Percentiles rank a stretch among this genome's conserved stretches.
Evolutionary conservation across 2,888 invertebrate genomes (phyloP).

Genomic region (Acrobeloides nanus): DNA sequence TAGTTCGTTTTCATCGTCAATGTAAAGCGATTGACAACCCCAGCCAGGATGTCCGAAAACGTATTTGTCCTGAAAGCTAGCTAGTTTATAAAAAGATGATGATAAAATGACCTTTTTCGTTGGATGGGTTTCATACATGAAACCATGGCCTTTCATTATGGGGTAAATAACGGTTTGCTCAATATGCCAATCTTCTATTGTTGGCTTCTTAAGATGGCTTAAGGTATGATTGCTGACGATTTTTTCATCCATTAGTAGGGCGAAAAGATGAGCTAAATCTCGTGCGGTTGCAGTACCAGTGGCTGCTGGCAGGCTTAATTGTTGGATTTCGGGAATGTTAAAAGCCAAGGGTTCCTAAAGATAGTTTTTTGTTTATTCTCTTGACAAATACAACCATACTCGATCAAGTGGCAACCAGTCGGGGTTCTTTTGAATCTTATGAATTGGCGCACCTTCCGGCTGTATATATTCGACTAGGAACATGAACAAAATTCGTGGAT

Average conservation of each 20-base stretch:
- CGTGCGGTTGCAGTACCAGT: constrained; percentile 37
- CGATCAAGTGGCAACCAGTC: constrained; percentile 35
- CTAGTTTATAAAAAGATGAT: constrained; percentile 2
- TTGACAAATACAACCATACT: background rate
- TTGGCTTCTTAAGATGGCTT: constrained; percentile 26
- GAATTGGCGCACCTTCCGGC: constrained; percentile 28
- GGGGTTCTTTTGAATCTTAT: constrained; percentile 31
- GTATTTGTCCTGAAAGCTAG: constrained; percentile 25
- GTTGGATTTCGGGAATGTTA: constrained; percentile 37
- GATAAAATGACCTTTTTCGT: constrained; percentile 23
- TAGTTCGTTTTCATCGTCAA: constrained; percentile 32
- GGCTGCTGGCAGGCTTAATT: constrained; percentile 33
- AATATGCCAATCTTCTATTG: constrained; percentile 41
- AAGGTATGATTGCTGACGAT: constrained; percentile 34
- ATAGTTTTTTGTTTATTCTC: no score
- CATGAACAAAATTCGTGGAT: constrained; percentile 37
- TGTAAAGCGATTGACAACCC: constrained; percentile 42
- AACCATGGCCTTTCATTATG: constrained; percentile 46
- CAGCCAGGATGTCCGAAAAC: constrained; percentile 49
- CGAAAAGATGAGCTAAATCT: constrained; percentile 33
- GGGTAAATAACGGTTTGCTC: constrained; percentile 43
- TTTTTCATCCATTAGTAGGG: constrained; percentile 30
- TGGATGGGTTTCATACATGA: constrained; percentile 47
- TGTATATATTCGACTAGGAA: constrained; percentile 25
- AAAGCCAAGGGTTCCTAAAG: constrained; percentile 31